phyloP scores from a whole-genome alignment of 2,113 vertebrate species.

The Gavia stellata region DNA sequence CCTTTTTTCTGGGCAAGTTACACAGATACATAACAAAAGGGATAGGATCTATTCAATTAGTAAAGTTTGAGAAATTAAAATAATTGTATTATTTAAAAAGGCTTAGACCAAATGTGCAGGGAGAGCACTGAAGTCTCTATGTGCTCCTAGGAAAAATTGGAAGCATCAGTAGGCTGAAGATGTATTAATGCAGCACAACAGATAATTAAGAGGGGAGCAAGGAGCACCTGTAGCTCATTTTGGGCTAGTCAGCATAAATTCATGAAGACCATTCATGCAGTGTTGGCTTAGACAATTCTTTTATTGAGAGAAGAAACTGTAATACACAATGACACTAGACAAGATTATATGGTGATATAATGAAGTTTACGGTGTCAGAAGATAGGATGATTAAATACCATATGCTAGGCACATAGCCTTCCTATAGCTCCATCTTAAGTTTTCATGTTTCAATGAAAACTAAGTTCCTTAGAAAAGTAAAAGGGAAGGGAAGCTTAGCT shows the following conservation, averaged over 20 bases:
- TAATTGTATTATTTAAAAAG: background rate
- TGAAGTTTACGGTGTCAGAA: background rate
- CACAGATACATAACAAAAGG: background rate
- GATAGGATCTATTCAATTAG: background rate
- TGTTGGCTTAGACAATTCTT: background rate
- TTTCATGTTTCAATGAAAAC: background rate
- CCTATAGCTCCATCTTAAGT: background rate
- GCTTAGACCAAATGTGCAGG: background rate
- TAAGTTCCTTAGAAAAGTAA: background rate
- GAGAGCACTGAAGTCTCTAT: background rate
- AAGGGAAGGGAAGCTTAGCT: background rate
- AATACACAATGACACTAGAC: background rate
- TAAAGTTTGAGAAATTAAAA: background rate
- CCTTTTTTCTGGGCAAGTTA: background rate
- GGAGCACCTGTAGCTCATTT: background rate
- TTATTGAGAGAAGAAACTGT: background rate
- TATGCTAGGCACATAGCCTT: background rate
- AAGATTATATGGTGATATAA: background rate
- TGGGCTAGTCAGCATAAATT: background rate
- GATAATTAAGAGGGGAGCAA: background rate
- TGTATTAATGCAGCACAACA: background rate
- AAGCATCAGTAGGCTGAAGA: background rate
- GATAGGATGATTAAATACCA: background rate
- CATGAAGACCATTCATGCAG: background rate
- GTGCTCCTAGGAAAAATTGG: background rate